Evolutionary conservation across 2,888 invertebrate genomes (phyloP), one percentile per base, ranked within the genome.

Genomic region (Azorinus chamasolen): DNA sequence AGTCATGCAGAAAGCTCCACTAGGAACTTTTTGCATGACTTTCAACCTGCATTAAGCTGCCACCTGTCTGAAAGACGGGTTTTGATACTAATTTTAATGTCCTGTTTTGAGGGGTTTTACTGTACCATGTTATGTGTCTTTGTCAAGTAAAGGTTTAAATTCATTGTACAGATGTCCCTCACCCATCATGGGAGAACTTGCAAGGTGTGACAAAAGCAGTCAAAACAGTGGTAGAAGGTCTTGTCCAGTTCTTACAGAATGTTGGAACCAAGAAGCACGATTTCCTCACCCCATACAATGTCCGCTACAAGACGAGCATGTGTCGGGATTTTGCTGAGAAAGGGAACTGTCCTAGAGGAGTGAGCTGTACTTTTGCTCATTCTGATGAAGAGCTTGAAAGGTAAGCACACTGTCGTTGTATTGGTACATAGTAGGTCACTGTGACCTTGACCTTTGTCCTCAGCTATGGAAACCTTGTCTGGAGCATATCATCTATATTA

Each of bases 311-410:
- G 94, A 97, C 97, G 71, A 96, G 96, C 89, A 96, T 98, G 95
- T 98, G 98, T 87, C 95, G 98, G 0, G 97, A 98, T 93, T 94
- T 97, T 12, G 95, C 96, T 0, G 94, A 96, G 25, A 95, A 96
- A 16, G 96, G 96, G 0, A 96, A 95, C 77, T 98, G 98, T 91
- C 97, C 98, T 0, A 94, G 98, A 12, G 97, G 97, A 4, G 95
- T 95, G 50, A 96, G 96, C 86, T 98, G 98, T 93, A 97, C 97
- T 0, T 98, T 97, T 94, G 97, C 98, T 6, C 98, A 98, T 93
- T 96, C 97, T 0, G 96, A 96, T 83, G 96, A 97, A 81, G 98
- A 98, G 93, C 66, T 98, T 45, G 97, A 98, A 89, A 96, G 96
- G 95, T 96, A 87, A 65, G 83, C 46, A 45, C 18, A 8, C 14